Conservation (phyloP, 2,888 invertebrate species). For the Epirrhoe alternata region DNA sequence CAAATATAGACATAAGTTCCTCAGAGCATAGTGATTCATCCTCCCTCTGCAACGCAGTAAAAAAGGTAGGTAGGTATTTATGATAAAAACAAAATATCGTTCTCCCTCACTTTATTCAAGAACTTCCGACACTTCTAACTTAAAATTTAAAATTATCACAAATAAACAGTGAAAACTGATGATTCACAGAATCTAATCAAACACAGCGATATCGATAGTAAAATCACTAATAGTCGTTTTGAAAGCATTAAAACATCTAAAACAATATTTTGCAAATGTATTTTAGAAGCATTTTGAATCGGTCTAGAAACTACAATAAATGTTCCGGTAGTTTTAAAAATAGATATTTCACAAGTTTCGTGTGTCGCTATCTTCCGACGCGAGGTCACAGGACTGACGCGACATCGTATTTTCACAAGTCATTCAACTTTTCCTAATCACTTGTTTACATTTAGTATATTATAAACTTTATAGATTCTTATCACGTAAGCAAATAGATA, state of each 20-base stretch:
- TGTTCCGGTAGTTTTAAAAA: conserved; percentile 22
- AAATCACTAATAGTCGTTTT: conserved; percentile 55
- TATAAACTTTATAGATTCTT: no score
- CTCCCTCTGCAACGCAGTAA: no score
- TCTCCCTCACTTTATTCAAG: conserved; percentile 60
- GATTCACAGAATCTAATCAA: conserved; percentile 82
- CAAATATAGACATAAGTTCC: no score
- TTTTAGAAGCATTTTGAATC: conserved; percentile 17
- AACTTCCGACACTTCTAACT: conserved; percentile 68
- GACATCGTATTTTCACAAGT: conserved; percentile 38
- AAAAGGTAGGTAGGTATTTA: neutral
- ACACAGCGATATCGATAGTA: conserved; percentile 65
- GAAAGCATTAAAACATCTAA: conserved; percentile 41
- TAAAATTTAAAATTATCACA: conserved; percentile 77
- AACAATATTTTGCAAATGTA: conserved; percentile 35
- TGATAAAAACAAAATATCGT: conserved; percentile 40
- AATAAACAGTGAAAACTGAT: conserved; percentile 79
- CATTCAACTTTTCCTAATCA: conserved; percentile 50
- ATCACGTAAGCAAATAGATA: neutral
- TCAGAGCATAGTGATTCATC: no score
- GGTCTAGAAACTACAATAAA: conserved; percentile 5
- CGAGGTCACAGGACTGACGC: conserved; percentile 32
- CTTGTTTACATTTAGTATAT: no score
- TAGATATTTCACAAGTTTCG: conserved; percentile 51
- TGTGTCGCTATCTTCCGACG: conserved; percentile 41